Evolutionary conservation across 2,113 vertebrate species (phyloP), one percentile per base, ranked within the genome.

Genomic region (Taurulus bubalis): DNA sequence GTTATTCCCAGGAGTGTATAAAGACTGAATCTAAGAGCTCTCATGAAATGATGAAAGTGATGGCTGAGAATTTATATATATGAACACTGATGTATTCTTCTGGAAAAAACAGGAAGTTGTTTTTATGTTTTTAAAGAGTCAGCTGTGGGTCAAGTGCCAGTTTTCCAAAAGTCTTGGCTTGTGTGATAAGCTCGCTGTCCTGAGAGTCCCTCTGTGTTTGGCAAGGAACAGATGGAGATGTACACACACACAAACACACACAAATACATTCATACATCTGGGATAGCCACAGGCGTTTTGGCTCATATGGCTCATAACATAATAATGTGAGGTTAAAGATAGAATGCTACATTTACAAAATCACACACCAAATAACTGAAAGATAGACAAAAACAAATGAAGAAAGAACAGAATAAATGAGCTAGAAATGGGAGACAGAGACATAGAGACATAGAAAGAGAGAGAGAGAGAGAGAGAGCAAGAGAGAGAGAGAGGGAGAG

Each of bases 201-300:
- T 15, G 65, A 69, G 49, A 81, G 55, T 26, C 55, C 11, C 55
- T 8, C 55, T 84, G 62, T 73, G 72, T 85, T 88, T 86, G 83
- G 66, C 81, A 81, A 85, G 55, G 70, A 92, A 67, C 89, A 92
- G 87, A 91, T 91, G 91, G 85, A 80, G 67, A 76, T 34, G 26
- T n/a, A 76, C 59, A 71, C 77, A 68, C 75, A 58, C 75, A 80
- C 56, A 68, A 56, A 68, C 12, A 80, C 4, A 62, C 2, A 80
- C 42, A 40, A 2, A 58, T 1, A 77, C 71, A 83, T 71, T 60
- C 65, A 60, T 78, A 71, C 80, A 87, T 83, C 79, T 85, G 84
- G 79, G 71, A 82, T 83, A 60, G 71, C 82, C 75, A 45, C 59
- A 62, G 79, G 82, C 74, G 3, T n/a, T 76, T 24, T 70, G 56